These are phyloP conservation scores for Oasisia sp. DNA, from an alignment of 2,888 invertebrate species.

Conservation along the genomic window DNA sequence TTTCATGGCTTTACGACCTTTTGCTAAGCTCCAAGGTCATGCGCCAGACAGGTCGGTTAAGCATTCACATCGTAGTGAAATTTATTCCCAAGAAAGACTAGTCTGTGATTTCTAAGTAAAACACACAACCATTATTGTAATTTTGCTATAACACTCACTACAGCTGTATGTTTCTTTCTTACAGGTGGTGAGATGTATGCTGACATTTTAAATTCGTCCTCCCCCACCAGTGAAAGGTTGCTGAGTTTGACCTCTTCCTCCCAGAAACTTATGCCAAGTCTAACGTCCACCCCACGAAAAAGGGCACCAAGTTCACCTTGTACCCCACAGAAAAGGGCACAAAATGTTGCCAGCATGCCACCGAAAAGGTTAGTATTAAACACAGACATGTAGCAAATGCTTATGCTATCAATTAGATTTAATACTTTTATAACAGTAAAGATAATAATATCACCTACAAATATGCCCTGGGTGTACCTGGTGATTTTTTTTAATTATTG, in stretches of 20 bases:
- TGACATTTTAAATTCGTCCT: background rate
- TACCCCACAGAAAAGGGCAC: background rate
- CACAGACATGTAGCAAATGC: background rate
- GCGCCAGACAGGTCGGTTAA: no score
- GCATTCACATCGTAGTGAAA: no score
- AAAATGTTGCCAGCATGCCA: background rate
- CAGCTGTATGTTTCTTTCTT: background rate
- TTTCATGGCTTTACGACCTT: no score
- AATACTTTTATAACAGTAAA: no score
- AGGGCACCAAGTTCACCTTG: background rate
- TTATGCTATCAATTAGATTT: no score
- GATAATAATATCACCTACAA: no score
- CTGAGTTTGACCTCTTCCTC: background rate
- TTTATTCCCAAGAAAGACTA: no score
- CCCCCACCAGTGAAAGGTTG: background rate
- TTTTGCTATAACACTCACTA: background rate
- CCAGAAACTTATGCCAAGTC: background rate
- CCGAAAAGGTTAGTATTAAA: background rate
- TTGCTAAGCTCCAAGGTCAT: no score
- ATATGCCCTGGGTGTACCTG: no score
- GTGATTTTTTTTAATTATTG: no score
- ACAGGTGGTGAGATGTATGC: background rate
- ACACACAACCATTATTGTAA: background rate
- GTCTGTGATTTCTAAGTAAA: background rate
- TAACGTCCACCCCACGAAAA: background rate